These are phyloP conservation scores for Salminus brasiliensis DNA, from an alignment of 2,113 vertebrate genomes.

Conservation along the genomic window DNA sequence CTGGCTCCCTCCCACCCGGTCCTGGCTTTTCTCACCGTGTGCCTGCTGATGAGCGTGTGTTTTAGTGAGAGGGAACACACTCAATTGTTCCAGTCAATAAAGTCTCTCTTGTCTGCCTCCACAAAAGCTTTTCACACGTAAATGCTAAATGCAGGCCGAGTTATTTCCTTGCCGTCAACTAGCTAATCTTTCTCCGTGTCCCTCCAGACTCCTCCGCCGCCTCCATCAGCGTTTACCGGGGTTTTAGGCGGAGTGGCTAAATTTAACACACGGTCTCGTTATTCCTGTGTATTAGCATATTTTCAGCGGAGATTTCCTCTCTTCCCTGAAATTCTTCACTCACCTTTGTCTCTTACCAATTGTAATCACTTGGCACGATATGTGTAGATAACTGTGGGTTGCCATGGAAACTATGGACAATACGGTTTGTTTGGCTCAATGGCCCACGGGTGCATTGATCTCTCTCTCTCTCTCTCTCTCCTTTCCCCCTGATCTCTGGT, in stretches of 20 bases:
- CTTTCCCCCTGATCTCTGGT: not conserved
- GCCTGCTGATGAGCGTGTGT: conserved; percentile 1
- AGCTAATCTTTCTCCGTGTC: not conserved
- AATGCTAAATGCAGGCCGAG: conserved; percentile 52
- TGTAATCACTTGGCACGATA: conserved; percentile 18
- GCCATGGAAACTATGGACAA: conserved; percentile 30
- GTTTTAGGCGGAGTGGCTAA: no score
- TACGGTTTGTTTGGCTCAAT: conserved; percentile 28
- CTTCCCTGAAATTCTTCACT: not conserved
- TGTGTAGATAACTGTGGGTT: conserved; percentile 23
- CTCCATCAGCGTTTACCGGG: no score
- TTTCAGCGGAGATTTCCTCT: not conserved
- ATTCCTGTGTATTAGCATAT: not conserved
- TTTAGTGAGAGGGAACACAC: conserved; percentile 24
- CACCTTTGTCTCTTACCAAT: conserved; percentile 9
- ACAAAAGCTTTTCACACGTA: conserved; percentile 64
- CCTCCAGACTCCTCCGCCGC: no score
- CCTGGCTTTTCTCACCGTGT: conserved; percentile 20
- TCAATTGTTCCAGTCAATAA: conserved; percentile 65
- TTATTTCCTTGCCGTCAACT: conserved; percentile 40
- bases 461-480: not conserved
- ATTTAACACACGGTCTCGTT: no score
- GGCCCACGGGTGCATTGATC: conserved; percentile 1
- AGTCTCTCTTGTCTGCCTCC: conserved; percentile 56
- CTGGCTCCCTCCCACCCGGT: not conserved